Evolutionary conservation across 2,888 invertebrate species (phyloP), one percentile per base, ranked within the genome.

Genomic region (Amphipoea oculea): DNA sequence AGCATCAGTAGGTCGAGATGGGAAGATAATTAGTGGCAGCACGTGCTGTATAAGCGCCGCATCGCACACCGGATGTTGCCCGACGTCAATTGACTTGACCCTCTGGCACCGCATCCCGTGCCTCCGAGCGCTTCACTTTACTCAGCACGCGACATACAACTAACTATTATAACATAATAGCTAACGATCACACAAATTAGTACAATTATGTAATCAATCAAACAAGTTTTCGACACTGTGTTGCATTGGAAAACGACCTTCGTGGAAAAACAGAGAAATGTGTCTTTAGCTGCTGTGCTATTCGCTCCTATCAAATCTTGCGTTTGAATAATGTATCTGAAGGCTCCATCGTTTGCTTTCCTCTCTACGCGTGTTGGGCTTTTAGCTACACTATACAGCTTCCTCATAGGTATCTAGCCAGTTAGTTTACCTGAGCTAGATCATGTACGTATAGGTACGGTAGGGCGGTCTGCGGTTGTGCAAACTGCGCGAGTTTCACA

Each of bases 51-150:
- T 90, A 89, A 89, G 90, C 91, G 92, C 88, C 92, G 91, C 92
- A 90, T 91, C 92, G 92, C 88, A 89, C 90, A 91, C 94, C 96
- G 96, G 96, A 96, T 95, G 96, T 95, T 91, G 91, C 93, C 92
- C 95, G 94, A 92, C 95, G 93, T 95, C 96, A 96, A 96, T 96
- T 96, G 96, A 95, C 94, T 96, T 96, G 96, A 96, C 96, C 96
- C 96, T 94, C 95, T 94, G 95, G 91, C 93, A 92, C 89, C 93
- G 91, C 92, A 94, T 95, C 94, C 95, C 95, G 95, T 94, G 90
- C 91, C 92, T 91, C 93, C 89, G 90, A 90, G 88, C 88, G 89
- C 86, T 88, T 87, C 89, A 89, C 88, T 92, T 89, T 90, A 90
- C 90, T 87, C 90, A 90, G 89, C 92, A 92, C 92, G 92, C 93